phyloP scores from a whole-genome alignment of 2,113 vertebrate species.

The Phodopus roborovskii region DNA sequence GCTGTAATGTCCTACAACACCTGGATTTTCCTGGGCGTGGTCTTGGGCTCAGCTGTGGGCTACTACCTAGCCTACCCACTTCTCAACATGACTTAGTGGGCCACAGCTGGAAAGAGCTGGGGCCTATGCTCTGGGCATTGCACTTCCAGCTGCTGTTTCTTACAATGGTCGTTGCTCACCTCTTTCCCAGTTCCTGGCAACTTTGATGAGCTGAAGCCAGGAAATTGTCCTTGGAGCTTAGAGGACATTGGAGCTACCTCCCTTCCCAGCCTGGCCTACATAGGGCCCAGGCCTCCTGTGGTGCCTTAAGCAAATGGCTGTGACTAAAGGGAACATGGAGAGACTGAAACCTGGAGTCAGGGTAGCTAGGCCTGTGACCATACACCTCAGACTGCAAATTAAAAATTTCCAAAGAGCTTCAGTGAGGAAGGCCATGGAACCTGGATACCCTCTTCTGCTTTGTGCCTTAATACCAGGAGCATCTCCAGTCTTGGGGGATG shows the following conservation, averaged over 20 bases:
- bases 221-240: background rate
- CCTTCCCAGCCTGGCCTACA: background rate
- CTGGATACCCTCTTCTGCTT: background rate
- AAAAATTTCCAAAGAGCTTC: slow-evolving; percentile 66
- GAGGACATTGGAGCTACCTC: background rate
- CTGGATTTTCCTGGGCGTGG: slow-evolving; percentile 95
- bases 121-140: background rate
- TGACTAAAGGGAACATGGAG: slow-evolving; percentile 19
- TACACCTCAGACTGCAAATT: background rate
- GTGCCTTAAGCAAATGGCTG: slow-evolving; percentile 19
- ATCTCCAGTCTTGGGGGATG: background rate
- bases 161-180: background rate
- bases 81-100: slow-evolving; percentile 81
- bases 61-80: slow-evolving; percentile 94
- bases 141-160: background rate
- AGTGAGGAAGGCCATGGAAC: background rate
- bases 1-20: slow-evolving; percentile 97
- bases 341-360: background rate
- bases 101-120: background rate
- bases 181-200: background rate
- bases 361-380: background rate
- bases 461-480: slow-evolving; percentile 69
- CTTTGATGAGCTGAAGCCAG: slow-evolving; percentile 13
- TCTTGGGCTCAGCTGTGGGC: slow-evolving; percentile 90
- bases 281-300: background rate